Conservation (phyloP, 1,140 invertebrate species). For the Drosophila athabasca region DNA sequence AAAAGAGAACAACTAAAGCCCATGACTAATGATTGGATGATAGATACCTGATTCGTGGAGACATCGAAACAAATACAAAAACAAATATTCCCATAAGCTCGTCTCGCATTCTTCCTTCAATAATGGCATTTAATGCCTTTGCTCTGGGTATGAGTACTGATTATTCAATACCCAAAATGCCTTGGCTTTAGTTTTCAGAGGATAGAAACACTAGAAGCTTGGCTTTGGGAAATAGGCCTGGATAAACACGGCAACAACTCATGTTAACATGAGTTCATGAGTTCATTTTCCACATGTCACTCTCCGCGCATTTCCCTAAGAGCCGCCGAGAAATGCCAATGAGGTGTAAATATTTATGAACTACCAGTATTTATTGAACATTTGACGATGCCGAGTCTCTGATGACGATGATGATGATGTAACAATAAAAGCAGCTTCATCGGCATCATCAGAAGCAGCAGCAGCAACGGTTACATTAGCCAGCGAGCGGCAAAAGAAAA, state of each 20-base stretch:
- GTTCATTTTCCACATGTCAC: conserved; percentile 54
- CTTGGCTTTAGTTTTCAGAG: too few species aligned
- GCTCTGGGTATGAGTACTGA: too few species aligned
- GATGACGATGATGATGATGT: conserved; percentile 17
- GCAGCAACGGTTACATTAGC: conserved; percentile 34
- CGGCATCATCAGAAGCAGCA: background rate
- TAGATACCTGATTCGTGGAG: too few species aligned
- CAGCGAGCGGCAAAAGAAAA: conserved; percentile 28
- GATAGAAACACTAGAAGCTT: background rate
- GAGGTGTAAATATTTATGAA: conserved; percentile 47
- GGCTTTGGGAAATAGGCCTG: background rate
- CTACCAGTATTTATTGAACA: conserved; percentile 30
- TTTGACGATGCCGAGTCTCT: conserved; percentile 15
- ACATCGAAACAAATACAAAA: too few species aligned
- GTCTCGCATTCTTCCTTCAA: too few species aligned
- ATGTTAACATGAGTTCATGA: conserved; percentile 23
- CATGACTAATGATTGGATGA: too few species aligned
- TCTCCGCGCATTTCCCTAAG: conserved; percentile 25
- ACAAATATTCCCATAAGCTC: too few species aligned
- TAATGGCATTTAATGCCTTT: too few species aligned
- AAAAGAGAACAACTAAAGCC: too few species aligned
- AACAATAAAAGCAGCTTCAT: conserved; percentile 1
- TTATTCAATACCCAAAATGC: too few species aligned
- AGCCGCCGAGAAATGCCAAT: conserved; percentile 8
- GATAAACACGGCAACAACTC: background rate